Percentiles rank a stretch among this genome's conserved stretches.
phyloP scores from a whole-genome alignment of 2,113 vertebrate species.

The Etheostoma spectabile region DNA sequence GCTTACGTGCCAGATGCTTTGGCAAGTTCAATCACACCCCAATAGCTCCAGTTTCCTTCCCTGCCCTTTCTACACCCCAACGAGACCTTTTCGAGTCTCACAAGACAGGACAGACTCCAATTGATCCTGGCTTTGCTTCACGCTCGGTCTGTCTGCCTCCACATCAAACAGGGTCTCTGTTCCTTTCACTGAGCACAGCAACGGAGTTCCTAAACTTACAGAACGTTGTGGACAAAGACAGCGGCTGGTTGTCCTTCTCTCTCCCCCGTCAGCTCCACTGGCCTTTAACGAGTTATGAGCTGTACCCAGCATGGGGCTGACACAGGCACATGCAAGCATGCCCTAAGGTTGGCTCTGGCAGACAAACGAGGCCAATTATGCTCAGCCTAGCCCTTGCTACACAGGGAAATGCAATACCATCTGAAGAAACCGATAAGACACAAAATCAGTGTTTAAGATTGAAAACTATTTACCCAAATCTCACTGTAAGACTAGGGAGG shows the following conservation, averaged over 20 bases:
- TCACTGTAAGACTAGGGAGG: background rate
- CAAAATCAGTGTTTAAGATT: background rate
- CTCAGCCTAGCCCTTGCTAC: background rate
- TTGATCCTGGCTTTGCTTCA: constrained; percentile 54
- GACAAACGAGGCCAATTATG: constrained; percentile 61
- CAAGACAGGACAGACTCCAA: constrained; percentile 29
- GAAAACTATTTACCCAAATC: background rate
- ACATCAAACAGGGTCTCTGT: constrained; percentile 46
- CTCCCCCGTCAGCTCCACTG: constrained; percentile 22
- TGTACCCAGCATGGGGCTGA: constrained; percentile 26
- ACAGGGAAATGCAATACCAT: background rate
- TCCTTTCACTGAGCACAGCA: constrained; percentile 30
- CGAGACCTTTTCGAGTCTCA: constrained; percentile 22
- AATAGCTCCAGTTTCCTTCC: background rate
- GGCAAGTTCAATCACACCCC: constrained; percentile 27
- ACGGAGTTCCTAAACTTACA: constrained; percentile 33
- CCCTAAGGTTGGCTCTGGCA: constrained; percentile 33
- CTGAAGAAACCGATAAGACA: background rate
- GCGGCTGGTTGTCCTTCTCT: constrained; percentile 10
- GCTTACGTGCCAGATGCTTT: background rate
- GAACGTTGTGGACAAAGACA: constrained; percentile 29
- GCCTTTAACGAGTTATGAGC: constrained; percentile 50
- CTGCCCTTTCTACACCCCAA: constrained; percentile 1
- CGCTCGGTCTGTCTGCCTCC: constrained; percentile 53
- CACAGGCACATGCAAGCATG: constrained; percentile 30